Conservation (phyloP, 2,888 invertebrate genomes). For the Epiperipatus broadwayi region DNA sequence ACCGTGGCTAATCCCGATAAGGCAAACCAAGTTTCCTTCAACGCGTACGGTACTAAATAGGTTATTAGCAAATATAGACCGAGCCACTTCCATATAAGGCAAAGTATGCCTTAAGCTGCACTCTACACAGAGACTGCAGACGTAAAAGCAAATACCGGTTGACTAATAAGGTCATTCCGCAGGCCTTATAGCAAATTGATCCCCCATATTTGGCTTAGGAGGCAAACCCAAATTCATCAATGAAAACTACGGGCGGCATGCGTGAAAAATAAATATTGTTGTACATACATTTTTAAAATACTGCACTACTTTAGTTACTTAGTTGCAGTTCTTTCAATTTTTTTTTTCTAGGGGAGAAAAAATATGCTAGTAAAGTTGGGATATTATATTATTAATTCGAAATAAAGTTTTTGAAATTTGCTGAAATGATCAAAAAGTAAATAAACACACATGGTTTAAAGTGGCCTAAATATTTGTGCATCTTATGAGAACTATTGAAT, state of each 20-base stretch:
- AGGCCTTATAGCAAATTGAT: conserved; percentile 12
- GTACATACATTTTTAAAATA: conserved; percentile 10
- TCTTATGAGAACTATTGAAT: too few species aligned
- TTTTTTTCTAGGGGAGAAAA: too few species aligned
- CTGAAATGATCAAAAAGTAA: not conserved
- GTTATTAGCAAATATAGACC: too few species aligned
- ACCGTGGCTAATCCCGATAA: too few species aligned
- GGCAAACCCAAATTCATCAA: too few species aligned
- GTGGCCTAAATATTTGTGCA: not conserved
- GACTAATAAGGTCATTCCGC: conserved; percentile 13
- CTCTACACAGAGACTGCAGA: not conserved
- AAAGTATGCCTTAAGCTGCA: conserved; percentile 11
- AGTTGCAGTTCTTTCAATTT: conserved; percentile 4
- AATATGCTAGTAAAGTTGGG: conserved; percentile 1
- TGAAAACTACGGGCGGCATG: too few species aligned
- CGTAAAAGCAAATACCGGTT: conserved; percentile 9
- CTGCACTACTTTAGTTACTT: conserved; percentile 1
- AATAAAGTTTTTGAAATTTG: not conserved
- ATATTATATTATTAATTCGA: not conserved
- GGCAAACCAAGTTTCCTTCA: too few species aligned
- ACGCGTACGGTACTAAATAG: too few species aligned
- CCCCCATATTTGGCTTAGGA: too few species aligned
- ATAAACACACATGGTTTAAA: not conserved
- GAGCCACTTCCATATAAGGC: conserved; percentile 10
- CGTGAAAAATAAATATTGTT: too few species aligned